Evolutionary conservation across 1,140 invertebrate species (phyloP).

Genomic region (Papilio dardanus): DNA sequence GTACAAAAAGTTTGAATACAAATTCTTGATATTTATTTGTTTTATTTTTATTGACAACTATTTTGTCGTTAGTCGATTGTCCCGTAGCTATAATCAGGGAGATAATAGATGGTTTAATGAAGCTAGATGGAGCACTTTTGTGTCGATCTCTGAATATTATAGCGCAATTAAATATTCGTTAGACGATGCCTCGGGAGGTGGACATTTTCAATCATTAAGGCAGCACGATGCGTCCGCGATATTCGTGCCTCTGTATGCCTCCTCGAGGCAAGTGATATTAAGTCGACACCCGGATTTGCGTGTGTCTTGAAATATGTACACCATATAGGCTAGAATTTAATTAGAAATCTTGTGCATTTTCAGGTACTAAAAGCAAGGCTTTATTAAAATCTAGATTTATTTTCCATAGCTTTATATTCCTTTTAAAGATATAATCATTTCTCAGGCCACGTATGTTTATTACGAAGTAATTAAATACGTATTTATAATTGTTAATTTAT

Average conservation of each 20-base stretch:
- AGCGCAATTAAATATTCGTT: slow-evolving; percentile 79
- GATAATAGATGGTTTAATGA: background rate
- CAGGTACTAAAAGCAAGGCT: background rate
- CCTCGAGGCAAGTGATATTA: slow-evolving; percentile 46
- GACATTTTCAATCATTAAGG: slow-evolving; percentile 69
- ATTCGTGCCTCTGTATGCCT: slow-evolving; percentile 42
- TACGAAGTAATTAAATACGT: too few species aligned
- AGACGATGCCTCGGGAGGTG: slow-evolving; percentile 52
- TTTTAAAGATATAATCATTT: too few species aligned
- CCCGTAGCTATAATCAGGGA: background rate
- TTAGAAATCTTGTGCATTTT: background rate
- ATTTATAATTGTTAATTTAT: too few species aligned
- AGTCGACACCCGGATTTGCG: slow-evolving; percentile 10
- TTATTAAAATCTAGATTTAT: too few species aligned
- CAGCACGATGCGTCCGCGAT: slow-evolving; percentile 52
- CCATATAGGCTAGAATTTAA: background rate
- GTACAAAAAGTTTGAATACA: slow-evolving; percentile 25
- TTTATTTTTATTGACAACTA: background rate
- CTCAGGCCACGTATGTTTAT: too few species aligned
- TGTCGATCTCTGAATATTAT: slow-evolving; percentile 60
- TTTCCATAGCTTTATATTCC: too few species aligned
- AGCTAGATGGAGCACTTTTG: slow-evolving; percentile 47
- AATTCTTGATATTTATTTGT: background rate
- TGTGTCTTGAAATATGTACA: background rate
- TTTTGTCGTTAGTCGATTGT: slow-evolving; percentile 6